Evolutionary conservation across 2,113 vertebrate species (phyloP).

Genomic region (Orcinus orca): DNA sequence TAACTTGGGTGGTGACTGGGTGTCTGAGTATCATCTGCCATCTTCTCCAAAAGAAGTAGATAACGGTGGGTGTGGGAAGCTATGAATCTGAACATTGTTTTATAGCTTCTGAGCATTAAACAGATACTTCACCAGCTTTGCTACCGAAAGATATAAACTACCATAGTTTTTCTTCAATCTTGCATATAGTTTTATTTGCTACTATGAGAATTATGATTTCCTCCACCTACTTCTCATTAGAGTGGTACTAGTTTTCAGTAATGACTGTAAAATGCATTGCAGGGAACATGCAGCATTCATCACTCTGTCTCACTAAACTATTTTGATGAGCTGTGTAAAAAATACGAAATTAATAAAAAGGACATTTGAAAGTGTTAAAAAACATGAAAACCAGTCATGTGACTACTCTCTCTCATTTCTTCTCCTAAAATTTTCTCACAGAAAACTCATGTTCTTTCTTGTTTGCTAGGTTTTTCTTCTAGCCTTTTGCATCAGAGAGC

Average conservation of each 20-base stretch:
- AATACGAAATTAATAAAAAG: constrained; percentile 72
- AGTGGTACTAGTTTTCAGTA: not conserved
- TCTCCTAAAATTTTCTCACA: not conserved
- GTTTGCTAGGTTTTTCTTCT: constrained; percentile 52
- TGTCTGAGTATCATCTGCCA: not conserved
- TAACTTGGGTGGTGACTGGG: not conserved
- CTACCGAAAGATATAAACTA: not conserved
- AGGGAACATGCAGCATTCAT: constrained; percentile 1
- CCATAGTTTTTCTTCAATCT: constrained; percentile 58
- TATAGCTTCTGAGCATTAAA: constrained; percentile 37
- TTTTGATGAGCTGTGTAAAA: constrained; percentile 59
- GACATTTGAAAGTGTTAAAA: constrained; percentile 73
- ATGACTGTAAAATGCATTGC: constrained; percentile 65
- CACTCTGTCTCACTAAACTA: constrained; percentile 51
- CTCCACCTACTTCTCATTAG: constrained; percentile 34
- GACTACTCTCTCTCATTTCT: not conserved
- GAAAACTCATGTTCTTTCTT: not conserved
- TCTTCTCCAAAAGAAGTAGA: constrained; percentile 49
- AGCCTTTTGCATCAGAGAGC: constrained; percentile 13
- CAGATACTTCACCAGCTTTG: not conserved
- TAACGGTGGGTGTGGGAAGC: not conserved
- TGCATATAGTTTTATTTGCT: constrained; percentile 38
- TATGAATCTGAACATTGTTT: constrained; percentile 3
- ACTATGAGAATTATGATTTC: constrained; percentile 51
- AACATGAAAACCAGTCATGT: constrained; percentile 65